Conservation (phyloP, 2,797 vertebrate species). For the Florisuga fusca region DNA sequence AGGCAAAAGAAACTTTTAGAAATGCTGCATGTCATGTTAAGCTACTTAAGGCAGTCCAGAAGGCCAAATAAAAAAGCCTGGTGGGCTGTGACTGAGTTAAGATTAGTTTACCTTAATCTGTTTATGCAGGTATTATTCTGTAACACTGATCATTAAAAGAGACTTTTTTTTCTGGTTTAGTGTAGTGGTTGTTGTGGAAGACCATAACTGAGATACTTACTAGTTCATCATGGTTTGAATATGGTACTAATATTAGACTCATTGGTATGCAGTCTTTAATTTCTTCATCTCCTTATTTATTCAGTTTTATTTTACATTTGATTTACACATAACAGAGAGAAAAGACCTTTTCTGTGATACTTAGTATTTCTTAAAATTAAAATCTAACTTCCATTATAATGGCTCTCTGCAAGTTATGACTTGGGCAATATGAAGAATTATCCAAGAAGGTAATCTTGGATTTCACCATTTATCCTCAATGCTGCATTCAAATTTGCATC, state of each 20-base stretch:
- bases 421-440: not conserved
- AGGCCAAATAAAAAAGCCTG: not conserved
- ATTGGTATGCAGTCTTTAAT: not conserved
- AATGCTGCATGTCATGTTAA: not conserved
- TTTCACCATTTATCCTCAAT: not conserved
- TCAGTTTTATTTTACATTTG: not conserved
- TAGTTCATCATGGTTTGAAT: not conserved
- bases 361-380: not conserved
- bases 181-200: not conserved
- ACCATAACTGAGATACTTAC: not conserved
- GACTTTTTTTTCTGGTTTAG: not conserved
- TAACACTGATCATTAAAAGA: not conserved
- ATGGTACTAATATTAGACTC: not conserved
- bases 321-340: not conserved
- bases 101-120: not conserved
- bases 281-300: not conserved
- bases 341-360: not conserved
- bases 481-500: not conserved
- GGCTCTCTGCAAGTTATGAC: not conserved
- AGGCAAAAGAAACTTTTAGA: not conserved
- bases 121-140: not conserved
- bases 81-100: not conserved
- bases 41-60: not conserved
- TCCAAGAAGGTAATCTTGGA: not conserved
- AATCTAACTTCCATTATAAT: rapidly evolving